These are phyloP conservation scores for Carposina sasakii DNA, from an alignment of 1,140 invertebrate genomes.

Conservation along the genomic window DNA sequence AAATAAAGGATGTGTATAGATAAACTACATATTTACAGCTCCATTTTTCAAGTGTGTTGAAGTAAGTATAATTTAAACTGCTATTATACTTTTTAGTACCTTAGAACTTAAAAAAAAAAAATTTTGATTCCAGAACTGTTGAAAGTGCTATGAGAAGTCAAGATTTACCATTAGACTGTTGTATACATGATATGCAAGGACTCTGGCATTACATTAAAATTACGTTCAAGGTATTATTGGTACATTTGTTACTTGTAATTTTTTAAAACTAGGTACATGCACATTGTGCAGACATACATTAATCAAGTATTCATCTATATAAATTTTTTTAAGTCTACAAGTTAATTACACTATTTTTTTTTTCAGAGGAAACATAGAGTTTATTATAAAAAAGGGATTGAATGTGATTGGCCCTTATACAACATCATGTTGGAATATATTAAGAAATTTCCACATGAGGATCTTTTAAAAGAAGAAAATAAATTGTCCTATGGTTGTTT, in stretches of 20 bases:
- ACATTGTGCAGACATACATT: too few species aligned
- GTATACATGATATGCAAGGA: conserved; percentile 58
- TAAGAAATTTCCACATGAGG: conserved; percentile 38
- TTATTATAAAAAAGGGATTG: conserved; percentile 36
- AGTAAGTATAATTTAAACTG: too few species aligned
- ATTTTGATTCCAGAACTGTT: conserved; percentile 47
- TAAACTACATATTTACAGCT: too few species aligned
- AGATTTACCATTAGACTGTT: conserved; percentile 51
- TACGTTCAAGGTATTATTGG: conserved; percentile 51
- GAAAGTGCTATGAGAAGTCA: conserved; percentile 48
- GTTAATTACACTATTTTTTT: too few species aligned
- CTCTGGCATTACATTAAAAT: conserved; percentile 55
- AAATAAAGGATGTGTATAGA: background rate
- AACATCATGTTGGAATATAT: conserved; percentile 43
- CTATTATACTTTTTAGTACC: too few species aligned
- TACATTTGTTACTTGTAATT: conserved; percentile 1
- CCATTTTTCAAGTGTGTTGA: too few species aligned
- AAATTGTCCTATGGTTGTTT: conserved; percentile 17
- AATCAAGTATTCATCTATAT: too few species aligned
- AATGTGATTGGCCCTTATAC: conserved; percentile 46
- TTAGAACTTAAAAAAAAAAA: too few species aligned
- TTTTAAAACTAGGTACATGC: conserved; percentile 1
- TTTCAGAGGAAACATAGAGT: conserved; percentile 56
- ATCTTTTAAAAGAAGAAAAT: conserved; percentile 34
- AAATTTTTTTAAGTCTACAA: too few species aligned